A percentile compares a stretch with the other conserved stretches of the same genome.
Evolutionary conservation across 2,113 vertebrate species (phyloP).

Genomic region (Apus apus): DNA sequence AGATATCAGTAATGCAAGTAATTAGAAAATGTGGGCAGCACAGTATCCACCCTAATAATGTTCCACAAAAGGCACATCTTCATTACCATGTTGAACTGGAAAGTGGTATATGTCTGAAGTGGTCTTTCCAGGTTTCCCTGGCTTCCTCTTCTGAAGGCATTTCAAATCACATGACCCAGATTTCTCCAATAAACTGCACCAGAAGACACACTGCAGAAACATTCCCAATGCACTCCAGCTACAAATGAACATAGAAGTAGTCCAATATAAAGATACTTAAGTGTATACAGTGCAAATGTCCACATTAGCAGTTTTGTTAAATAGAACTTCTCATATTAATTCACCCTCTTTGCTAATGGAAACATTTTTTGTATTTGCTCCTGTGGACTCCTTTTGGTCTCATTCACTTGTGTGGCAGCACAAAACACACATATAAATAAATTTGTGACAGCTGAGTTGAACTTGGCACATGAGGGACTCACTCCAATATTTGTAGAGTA

Average conservation of each 20-base stretch:
- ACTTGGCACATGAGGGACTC: neutral
- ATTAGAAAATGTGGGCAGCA: neutral
- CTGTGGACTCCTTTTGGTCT: neutral
- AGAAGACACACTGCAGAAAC: neutral
- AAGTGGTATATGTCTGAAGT: neutral
- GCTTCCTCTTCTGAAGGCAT: neutral
- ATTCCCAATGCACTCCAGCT: neutral
- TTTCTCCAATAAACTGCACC: neutral
- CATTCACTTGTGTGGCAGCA: neutral
- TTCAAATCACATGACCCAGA: neutral
- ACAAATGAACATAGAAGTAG: neutral
- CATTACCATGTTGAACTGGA: fast-evolving
- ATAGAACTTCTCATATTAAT: neutral
- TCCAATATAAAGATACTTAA: neutral
- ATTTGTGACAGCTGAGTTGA: neutral
- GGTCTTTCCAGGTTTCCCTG: neutral
- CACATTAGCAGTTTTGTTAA: neutral
- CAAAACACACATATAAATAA: neutral
- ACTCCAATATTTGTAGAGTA: neutral
- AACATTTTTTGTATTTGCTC: neutral
- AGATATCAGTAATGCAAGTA: neutral
- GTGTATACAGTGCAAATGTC: neutral
- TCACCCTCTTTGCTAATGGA: neutral
- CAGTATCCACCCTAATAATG: neutral
- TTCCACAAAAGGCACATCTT: neutral